Percentiles rank a stretch among this genome's conserved stretches.
Evolutionary conservation across 2,113 vertebrate species (phyloP).

Genomic region (Hydropotes inermis): DNA sequence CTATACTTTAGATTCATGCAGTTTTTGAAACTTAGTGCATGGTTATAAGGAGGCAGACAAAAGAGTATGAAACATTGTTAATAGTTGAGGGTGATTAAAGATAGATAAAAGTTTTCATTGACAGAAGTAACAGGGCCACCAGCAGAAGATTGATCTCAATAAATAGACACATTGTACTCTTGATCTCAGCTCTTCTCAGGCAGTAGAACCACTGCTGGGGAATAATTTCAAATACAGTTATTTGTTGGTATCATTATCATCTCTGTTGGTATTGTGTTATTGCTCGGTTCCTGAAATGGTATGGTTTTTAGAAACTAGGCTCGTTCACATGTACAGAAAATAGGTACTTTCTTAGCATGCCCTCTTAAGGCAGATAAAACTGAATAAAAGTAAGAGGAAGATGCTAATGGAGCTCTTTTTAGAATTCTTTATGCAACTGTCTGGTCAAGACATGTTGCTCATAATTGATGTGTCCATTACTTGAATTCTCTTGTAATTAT

Average conservation of each 20-base stretch:
- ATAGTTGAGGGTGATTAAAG: slow-evolving; percentile 73
- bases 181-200: not conserved
- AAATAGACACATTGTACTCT: not conserved
- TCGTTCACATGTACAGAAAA: slow-evolving; percentile 74
- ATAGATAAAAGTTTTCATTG: slow-evolving; percentile 67
- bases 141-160: slow-evolving; percentile 50
- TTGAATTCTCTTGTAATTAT: slow-evolving; percentile 99
- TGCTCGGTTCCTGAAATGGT: slow-evolving; percentile 46
- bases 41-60: slow-evolving; percentile 80
- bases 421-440: slow-evolving; percentile 98
- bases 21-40: slow-evolving; percentile 84
- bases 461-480: slow-evolving; percentile 99
- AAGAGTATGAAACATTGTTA: slow-evolving; percentile 73
- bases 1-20: slow-evolving; percentile 85
- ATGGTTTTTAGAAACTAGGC: slow-evolving; percentile 61
- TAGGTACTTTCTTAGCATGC: slow-evolving; percentile 81
- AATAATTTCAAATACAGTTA: not conserved
- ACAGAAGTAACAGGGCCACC: slow-evolving; percentile 64
- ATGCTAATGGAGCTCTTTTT: slow-evolving; percentile 97
- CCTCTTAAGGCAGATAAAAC: slow-evolving; percentile 84
- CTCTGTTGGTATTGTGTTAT: slow-evolving; percentile 39
- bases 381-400: slow-evolving; percentile 87
- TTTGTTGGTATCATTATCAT: not conserved
- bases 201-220: slow-evolving; percentile 5
- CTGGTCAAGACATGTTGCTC: slow-evolving; percentile 97